Evolutionary conservation across 2,113 vertebrate species (phyloP).

Genomic region (Stictonetta naevosa): DNA sequence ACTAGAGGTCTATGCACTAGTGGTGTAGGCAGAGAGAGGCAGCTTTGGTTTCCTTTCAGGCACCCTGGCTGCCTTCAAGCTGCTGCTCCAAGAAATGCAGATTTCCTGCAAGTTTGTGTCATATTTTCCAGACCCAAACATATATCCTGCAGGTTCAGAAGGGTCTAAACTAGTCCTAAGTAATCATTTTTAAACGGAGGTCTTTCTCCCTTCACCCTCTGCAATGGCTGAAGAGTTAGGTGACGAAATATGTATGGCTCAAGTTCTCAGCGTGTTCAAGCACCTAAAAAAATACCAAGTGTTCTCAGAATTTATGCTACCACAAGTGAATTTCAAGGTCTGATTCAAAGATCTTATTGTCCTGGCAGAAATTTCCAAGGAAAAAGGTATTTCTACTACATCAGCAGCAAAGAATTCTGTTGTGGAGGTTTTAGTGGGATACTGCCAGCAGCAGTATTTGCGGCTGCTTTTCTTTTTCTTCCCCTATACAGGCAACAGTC

Average conservation of each 20-base stretch:
- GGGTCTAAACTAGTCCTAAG: not conserved
- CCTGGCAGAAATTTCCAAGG: not conserved
- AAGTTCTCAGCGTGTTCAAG: not conserved
- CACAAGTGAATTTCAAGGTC: not conserved
- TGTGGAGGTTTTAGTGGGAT: not conserved
- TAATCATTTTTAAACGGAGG: not conserved
- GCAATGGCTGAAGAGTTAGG: not conserved
- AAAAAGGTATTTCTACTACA: constrained; percentile 22
- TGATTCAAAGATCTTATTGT: not conserved
- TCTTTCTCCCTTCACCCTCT: not conserved
- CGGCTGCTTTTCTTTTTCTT: not conserved
- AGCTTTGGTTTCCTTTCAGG: not conserved
- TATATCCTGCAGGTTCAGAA: not conserved
- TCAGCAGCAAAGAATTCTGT: constrained; percentile 45
- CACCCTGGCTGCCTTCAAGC: not conserved
- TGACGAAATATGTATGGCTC: not conserved
- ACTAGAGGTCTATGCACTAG: not conserved
- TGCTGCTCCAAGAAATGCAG: not conserved
- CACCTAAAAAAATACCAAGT: not conserved
- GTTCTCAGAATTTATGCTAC: not conserved
- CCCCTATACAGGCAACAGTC: not conserved
- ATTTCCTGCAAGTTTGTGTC: not conserved
- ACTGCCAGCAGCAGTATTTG: not conserved
- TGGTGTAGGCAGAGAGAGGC: not conserved
- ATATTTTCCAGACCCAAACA: constrained; percentile 8